Base-by-base conservation (phyloP, 2,888 invertebrate species). In the Autographa pulchrina region DNA sequence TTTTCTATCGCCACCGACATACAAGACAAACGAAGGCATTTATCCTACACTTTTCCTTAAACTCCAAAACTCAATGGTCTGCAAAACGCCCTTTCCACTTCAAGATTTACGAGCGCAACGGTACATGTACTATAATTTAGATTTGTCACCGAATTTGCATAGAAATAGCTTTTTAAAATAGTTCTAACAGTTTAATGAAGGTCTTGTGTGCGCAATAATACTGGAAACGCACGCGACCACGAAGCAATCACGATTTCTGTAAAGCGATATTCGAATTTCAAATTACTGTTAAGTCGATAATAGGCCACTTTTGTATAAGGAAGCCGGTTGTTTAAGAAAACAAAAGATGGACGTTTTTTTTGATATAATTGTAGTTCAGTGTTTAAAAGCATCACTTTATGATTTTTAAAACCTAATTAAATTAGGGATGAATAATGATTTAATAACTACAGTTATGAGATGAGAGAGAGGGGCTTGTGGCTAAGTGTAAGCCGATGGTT, bases 91-190 rank as follows among this genome's bases (percentile, higher is more conserved):
- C 0, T 43, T 66, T 16, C 16, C n/a, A 62, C 18, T 70, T 11
- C 18, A 58, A 11, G 58, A 65, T 65, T 59, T 56, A 32, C 11
- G 7, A 58, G n/a, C 25, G 31, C 54, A 20, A 62, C 25, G 41
- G 11, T 58, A 56, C 2, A 58, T 56, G 56, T 16, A n/a, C 25
- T 4, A 43, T 43, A 59, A 43, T 59, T 59, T 65, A 60, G 76
- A 76, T 80, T 80, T n/a, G 60, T 66, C 58, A 72, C 25, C 25
- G 58, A 20, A 72, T 77, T 80, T 63, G 60, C 77, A 77, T 77
- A 66, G 68, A 68, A 80, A 77, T 77, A n/a, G 72, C 43, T 72
- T 76, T 72, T 80, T 72, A 79, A 74, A 79, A 41, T 64, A 5
- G 25, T 70, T 43, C 25, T 11, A 54, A 58, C 65, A 61, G 59